Evolutionary conservation across 2,888 invertebrate genomes (phyloP), one percentile per base, ranked within the genome.

Genomic region (Diaphora mendica): DNA sequence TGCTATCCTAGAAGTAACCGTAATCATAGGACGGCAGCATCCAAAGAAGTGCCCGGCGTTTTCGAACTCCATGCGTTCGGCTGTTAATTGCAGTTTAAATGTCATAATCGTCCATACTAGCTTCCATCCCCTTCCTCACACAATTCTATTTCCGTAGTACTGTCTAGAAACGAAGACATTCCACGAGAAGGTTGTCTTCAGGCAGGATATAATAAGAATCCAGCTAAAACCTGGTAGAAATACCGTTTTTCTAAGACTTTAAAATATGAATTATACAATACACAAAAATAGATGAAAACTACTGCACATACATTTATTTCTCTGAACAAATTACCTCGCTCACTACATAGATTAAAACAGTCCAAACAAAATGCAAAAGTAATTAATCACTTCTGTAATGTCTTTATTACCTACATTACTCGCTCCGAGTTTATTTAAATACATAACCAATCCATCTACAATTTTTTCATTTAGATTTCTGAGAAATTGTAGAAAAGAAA

Each of bases 281-380:
- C 51, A 55, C 9, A n/a, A 39, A 9, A 23, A n/a, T 55, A n/a
- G n/a, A 55, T n/a, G 2, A 7, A n/a, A n/a, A 55, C 51, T 23
- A 23, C 11, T 44, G 48, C 15, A 59, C 0, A 26, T 4, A 26
- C 13, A 30, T 30, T 62, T 26, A 15, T 62, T 30, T 62, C 59
- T 30, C 59, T 62, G 2, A 62, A 67, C 26, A 42, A 67, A 67
- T 48, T n/a, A 20, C 30, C 20, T 48, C 48, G 15, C 20, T 44
- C 67, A 42, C 26, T 48, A 20, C 67, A 48, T 48, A 48, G 67
- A 67, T 67, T 67, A 67, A 44, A 67, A 26, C 67, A 67, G 44
- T 44, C 67, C 20, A 67, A 67, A 67, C 48, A 67, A 67, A 33
- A 55, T 26, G 8, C 26, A 62, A 26, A 30, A 15, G 30, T 62